Evolutionary conservation across 2,113 vertebrate genomes (phyloP).

Genomic region (Pimephales promelas): DNA sequence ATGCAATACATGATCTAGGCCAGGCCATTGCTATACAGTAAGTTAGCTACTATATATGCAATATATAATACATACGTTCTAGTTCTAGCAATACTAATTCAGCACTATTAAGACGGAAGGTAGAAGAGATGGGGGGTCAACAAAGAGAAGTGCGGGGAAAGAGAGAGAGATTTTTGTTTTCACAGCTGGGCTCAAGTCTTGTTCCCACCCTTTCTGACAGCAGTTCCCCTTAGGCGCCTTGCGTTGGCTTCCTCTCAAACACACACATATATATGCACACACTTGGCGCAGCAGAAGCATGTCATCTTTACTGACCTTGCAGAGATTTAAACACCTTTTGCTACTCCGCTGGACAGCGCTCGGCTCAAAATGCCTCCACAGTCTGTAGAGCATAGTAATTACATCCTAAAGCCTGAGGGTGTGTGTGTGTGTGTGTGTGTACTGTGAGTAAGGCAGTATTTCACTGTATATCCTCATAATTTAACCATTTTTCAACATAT

Average conservation of each 20-base stretch:
- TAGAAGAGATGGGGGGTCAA: not conserved
- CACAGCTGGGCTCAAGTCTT: slow-evolving; percentile 84
- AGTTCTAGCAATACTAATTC: slow-evolving; percentile 2
- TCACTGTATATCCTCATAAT: slow-evolving; percentile 22
- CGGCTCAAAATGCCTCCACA: slow-evolving; percentile 36
- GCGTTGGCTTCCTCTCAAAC: slow-evolving; percentile 40
- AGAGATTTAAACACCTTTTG: slow-evolving; percentile 46
- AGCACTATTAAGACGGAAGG: slow-evolving; percentile 17
- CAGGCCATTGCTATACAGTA: not conserved
- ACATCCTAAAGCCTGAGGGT: slow-evolving; percentile 16
- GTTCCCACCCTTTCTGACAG: slow-evolving; percentile 71
- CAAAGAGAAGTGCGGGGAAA: slow-evolving; percentile 64
- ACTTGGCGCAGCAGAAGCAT: not conserved
- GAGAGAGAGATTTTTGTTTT: slow-evolving; percentile 75
- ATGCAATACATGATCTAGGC: not conserved
- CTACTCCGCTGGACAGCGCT: slow-evolving; percentile 33
- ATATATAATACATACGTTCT: not conserved
- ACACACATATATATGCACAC: slow-evolving; percentile 27
- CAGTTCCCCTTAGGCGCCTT: slow-evolving; percentile 39
- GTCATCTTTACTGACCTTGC: slow-evolving; percentile 40
- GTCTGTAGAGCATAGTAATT: slow-evolving; percentile 41
- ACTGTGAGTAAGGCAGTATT: not conserved
- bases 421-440: not conserved
- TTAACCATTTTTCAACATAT: slow-evolving; percentile 31
- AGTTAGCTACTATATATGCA: not conserved